These are phyloP conservation scores for Cerastis leucographa DNA, from an alignment of 2,888 invertebrate genomes.

Conservation along the genomic window DNA sequence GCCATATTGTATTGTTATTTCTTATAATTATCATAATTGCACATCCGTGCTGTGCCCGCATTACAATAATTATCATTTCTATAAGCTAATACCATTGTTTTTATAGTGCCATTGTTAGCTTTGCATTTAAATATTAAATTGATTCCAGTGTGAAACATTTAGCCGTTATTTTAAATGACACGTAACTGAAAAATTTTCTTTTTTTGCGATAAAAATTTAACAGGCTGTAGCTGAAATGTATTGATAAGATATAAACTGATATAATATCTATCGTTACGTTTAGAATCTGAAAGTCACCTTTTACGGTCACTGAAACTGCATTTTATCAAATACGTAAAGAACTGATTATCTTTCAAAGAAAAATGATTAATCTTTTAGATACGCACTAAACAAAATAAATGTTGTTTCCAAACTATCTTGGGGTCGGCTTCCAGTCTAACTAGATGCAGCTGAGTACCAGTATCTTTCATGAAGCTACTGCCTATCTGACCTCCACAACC, in stretches of 20 bases:
- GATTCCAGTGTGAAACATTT: constrained; percentile 22
- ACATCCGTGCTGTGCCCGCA: constrained; percentile 35
- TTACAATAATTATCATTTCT: constrained; percentile 47
- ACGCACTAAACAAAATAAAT: background rate
- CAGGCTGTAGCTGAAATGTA: constrained; percentile 17
- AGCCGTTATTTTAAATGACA: constrained; percentile 20
- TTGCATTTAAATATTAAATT: constrained; percentile 43
- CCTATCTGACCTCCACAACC: no score
- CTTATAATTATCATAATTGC: constrained; percentile 56
- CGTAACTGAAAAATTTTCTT: constrained; percentile 10
- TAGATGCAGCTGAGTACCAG: no score
- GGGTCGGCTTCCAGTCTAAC: no score
- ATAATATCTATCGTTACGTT: constrained; percentile 7
- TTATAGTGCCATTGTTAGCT: constrained; percentile 33
- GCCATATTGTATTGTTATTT: constrained; percentile 55
- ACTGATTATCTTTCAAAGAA: background rate
- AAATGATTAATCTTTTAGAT: background rate
- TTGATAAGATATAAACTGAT: constrained; percentile 40
- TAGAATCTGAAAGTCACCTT: constrained; percentile 31
- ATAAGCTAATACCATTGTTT: constrained; percentile 43
- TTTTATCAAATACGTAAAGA: constrained; percentile 4
- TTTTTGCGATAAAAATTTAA: background rate
- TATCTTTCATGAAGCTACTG: no score
- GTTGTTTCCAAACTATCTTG: no score
- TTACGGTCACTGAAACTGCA: background rate